Evolutionary conservation across 2,888 invertebrate genomes (phyloP).

Genomic region (Drosophila macrospina): DNA sequence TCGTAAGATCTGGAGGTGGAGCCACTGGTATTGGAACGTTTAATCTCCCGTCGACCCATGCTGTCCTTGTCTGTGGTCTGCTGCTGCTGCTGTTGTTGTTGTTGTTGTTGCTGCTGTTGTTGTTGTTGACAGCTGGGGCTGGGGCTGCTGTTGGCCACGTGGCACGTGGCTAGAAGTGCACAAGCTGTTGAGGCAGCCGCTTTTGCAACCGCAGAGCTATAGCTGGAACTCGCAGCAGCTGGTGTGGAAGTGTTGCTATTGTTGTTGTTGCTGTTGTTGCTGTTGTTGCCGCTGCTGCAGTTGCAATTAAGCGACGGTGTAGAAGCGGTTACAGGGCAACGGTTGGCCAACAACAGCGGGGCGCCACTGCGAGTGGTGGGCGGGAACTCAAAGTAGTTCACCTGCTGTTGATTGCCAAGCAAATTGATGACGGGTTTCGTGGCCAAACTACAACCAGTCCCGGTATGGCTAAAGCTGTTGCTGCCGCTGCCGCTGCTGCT

Average conservation of each 20-base stretch:
- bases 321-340: conserved; percentile 58
- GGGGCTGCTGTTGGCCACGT: conserved; percentile 56
- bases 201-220: conserved; percentile 66
- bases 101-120: conserved; percentile 41
- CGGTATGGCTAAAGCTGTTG: conserved; percentile 39
- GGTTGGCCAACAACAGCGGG: conserved; percentile 50
- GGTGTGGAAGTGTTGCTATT: conserved; percentile 21
- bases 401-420: conserved; percentile 76
- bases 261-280: conserved; percentile 22
- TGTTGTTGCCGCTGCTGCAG: conserved; percentile 24
- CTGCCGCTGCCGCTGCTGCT: conserved; percentile 43
- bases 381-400: conserved; percentile 82
- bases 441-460: conserved; percentile 57
- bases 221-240: conserved; percentile 40
- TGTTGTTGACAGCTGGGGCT: conserved; percentile 41
- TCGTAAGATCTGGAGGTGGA: conserved; percentile 83
- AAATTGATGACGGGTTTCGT: conserved; percentile 69
- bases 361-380: conserved; percentile 47
- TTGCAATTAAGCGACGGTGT: conserved; percentile 68
- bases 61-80: conserved; percentile 49
- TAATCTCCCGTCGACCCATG: conserved; percentile 85
- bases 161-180: conserved; percentile 73
- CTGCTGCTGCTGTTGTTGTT: conserved; percentile 43
- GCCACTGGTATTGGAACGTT: conserved; percentile 84
- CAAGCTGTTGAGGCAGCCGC: conserved; percentile 72